A percentile compares a stretch with the other conserved stretches of the same genome.
These are phyloP conservation scores for Acanthurus leucopareius DNA, from an alignment of 2,797 vertebrate genomes.

Conservation along the genomic window DNA sequence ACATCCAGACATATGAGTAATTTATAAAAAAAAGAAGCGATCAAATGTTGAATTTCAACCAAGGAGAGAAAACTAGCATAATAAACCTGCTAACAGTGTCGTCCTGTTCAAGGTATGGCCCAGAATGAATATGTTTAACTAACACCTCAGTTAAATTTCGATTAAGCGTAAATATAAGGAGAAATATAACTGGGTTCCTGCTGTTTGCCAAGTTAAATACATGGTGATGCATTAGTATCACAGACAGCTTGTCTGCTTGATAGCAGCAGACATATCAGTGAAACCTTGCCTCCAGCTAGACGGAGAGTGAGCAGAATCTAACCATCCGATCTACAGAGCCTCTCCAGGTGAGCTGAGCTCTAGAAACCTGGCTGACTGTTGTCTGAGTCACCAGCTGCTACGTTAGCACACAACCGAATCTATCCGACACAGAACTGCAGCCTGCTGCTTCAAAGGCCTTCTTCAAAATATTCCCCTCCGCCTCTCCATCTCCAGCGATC, in stretches of 20 bases:
- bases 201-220: slow-evolving; percentile 42
- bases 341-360: slow-evolving; percentile 70
- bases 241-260: slow-evolving; percentile 65
- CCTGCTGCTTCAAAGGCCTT: slow-evolving; percentile 68
- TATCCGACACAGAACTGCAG: slow-evolving; percentile 53
- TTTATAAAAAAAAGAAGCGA: slow-evolving; percentile 2
- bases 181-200: slow-evolving; percentile 1
- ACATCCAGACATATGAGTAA: slow-evolving; percentile 3
- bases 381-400: slow-evolving; percentile 72
- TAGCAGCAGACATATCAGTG: slow-evolving; percentile 67
- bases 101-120: neutral
- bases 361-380: slow-evolving; percentile 53
- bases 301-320: slow-evolving; percentile 66
- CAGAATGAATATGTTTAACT: neutral
- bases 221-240: slow-evolving; percentile 62
- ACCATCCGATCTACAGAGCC: slow-evolving; percentile 68
- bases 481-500: slow-evolving; percentile 58
- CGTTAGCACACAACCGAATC: slow-evolving; percentile 51
- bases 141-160: slow-evolving; percentile 1
- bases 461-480: slow-evolving; percentile 64
- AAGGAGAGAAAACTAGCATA: slow-evolving; percentile 17
- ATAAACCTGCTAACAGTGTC: slow-evolving; percentile 10
- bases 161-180: slow-evolving; percentile 22
- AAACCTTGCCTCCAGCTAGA: slow-evolving; percentile 72
- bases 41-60: slow-evolving; percentile 24